phyloP scores from a whole-genome alignment of 2,113 vertebrate species.

The Ardeotis arabs region DNA sequence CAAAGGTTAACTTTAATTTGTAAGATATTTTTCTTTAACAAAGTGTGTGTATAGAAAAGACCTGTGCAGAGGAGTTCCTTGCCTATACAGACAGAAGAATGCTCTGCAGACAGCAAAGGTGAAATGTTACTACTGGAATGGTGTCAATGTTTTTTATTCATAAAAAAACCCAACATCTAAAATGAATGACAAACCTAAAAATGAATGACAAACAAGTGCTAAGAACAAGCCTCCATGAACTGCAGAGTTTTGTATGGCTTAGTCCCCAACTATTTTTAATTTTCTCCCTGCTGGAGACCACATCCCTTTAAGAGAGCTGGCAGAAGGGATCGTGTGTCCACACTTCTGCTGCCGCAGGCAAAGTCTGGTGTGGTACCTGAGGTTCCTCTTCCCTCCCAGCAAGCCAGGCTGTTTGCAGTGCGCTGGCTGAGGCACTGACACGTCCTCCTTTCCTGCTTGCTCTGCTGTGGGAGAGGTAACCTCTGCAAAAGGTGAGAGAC shows the following conservation, averaged over 20 bases:
- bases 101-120: background rate
- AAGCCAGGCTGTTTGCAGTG: background rate
- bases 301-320: background rate
- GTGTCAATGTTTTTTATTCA: background rate
- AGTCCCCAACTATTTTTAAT: background rate
- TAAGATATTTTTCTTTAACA: background rate
- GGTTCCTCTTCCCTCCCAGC: background rate
- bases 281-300: background rate
- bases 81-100: background rate
- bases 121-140: background rate
- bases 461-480: background rate
- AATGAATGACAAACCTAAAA: background rate
- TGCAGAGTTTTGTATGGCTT: background rate
- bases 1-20: constrained; percentile 5
- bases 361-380: background rate
- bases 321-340: background rate
- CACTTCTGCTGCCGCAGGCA: background rate
- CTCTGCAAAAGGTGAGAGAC: background rate
- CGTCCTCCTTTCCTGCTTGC: background rate
- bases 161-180: background rate
- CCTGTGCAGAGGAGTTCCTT: background rate
- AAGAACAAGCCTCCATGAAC: background rate
- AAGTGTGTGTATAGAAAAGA: background rate
- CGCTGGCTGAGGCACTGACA: background rate
- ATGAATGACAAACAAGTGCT: background rate